A percentile compares a stretch with the other conserved stretches of the same genome.
These are phyloP conservation scores for Nibea albiflora DNA, from an alignment of 2,113 vertebrate genomes.

Conservation along the genomic window DNA sequence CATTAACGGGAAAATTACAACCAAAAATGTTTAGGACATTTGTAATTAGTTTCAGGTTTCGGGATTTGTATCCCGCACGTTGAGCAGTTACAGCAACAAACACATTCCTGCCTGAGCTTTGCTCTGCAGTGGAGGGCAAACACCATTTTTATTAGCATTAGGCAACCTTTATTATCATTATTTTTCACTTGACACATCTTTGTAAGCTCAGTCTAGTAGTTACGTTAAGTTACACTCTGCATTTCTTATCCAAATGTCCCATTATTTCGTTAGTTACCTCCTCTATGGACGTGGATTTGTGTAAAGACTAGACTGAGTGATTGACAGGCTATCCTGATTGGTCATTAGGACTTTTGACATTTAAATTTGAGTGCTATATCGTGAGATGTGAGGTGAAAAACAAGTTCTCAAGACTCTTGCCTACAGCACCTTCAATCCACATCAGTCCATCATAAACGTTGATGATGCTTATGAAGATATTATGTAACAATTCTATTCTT, in stretches of 20 bases:
- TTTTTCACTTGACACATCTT: not conserved
- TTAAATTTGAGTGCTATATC: not conserved
- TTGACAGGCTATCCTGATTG: not conserved
- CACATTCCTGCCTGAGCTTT: not conserved
- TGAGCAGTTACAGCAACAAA: not conserved
- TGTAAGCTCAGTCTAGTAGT: not conserved
- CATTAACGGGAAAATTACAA: not conserved
- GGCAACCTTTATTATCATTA: not conserved
- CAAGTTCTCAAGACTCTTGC: not conserved
- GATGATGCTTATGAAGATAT: conserved; percentile 28
- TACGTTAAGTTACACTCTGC: not conserved
- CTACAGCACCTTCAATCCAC: conserved; percentile 15
- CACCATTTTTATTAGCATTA: not conserved
- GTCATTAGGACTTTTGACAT: not conserved
- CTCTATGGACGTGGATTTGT: not conserved
- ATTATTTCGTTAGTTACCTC: not conserved
- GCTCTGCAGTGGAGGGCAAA: not conserved
- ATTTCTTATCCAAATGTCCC: not conserved
- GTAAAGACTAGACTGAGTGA: not conserved
- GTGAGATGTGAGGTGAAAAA: not conserved
- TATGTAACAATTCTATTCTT: conserved; percentile 52
- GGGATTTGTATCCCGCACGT: not conserved
- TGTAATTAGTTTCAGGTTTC: not conserved
- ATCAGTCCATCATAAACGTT: conserved; percentile 15
- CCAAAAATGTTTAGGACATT: not conserved